Conservation (phyloP, 2,113 vertebrate species). For the Rattus norvegicus region GRCr8 NC_086020.1:111213001-111213500, state of each 20-base stretch:
- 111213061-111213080: too few relatives aligned
- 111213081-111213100: background rate
- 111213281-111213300: background rate
- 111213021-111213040: background rate
- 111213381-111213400: background rate
- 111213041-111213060: background rate
- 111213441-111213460: background rate
- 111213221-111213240: background rate
- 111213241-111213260: background rate
- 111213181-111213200: too few relatives aligned
- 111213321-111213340: background rate
- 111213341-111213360: background rate
- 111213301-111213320: background rate
- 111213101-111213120: background rate
- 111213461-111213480: background rate
- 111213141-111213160: background rate
- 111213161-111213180: background rate
- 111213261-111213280: background rate
- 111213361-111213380: slow-evolving; percentile 19
- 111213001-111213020: too few relatives aligned
- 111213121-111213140: too few relatives aligned
- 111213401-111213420: background rate
- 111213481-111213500: background rate
- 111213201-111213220: background rate
- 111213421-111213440: slow-evolving; percentile 30